Conservation (phyloP, 2,888 invertebrate species). For the Clunio marinus region DNA sequence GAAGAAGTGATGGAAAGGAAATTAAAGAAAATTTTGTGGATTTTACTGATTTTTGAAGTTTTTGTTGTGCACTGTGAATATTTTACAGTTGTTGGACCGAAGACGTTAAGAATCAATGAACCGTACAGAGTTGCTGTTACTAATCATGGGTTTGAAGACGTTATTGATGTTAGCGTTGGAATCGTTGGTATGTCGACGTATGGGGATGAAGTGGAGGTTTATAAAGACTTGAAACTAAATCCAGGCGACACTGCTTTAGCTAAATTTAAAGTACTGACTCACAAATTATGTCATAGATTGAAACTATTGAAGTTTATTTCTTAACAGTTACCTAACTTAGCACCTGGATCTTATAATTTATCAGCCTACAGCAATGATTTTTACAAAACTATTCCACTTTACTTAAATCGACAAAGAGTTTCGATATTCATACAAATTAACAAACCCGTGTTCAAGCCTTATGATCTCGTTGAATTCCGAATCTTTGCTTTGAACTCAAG, state of each 20-base stretch:
- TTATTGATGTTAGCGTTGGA: not conserved
- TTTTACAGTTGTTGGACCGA: slow-evolving; percentile 23
- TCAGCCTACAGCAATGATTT: not conserved
- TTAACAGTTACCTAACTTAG: not conserved
- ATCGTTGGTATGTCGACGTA: not conserved
- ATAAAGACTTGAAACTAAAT: not conserved
- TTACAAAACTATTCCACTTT: not conserved
- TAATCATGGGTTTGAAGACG: not conserved
- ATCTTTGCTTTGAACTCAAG: slow-evolving; percentile 1
- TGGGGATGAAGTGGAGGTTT: slow-evolving; percentile 7
- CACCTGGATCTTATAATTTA: not conserved
- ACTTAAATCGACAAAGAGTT: slow-evolving; percentile 14
- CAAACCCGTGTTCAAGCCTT: not conserved
- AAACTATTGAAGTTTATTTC: not conserved
- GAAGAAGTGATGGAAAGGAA: too few species aligned
- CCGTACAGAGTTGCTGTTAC: slow-evolving; percentile 3
- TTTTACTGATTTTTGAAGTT: not conserved
- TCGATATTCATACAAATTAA: slow-evolving; percentile 13
- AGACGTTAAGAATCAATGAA: slow-evolving; percentile 5
- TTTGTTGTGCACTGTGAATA: slow-evolving; percentile 1
- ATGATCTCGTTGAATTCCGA: slow-evolving; percentile 9
- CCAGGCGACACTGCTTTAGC: not conserved
- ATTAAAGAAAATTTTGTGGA: not conserved
- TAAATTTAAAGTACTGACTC: slow-evolving; percentile 7
- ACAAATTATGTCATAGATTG: not conserved